phyloP scores from a whole-genome alignment of 2,113 vertebrate genomes.

The Erpornis zantholeuca region DNA sequence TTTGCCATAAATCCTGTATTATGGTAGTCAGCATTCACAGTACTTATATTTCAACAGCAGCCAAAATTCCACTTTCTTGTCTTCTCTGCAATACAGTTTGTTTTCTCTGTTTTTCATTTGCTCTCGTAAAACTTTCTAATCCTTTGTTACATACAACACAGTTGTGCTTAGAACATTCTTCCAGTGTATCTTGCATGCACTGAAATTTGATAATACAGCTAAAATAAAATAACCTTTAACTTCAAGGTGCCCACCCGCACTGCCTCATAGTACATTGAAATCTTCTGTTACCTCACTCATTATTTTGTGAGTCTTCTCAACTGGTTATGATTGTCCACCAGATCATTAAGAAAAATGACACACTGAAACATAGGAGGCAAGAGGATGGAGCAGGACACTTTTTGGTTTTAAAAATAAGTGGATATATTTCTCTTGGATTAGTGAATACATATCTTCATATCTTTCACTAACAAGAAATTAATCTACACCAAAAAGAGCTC shows the following conservation, averaged over 20 bases:
- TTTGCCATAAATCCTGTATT: slow-evolving; percentile 67
- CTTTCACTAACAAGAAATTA: not conserved
- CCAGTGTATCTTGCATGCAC: not conserved
- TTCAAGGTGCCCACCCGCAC: not conserved
- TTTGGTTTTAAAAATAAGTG: not conserved
- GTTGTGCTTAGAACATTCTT: not conserved
- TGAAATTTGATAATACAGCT: not conserved
- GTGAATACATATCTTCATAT: not conserved
- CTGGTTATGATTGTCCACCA: not conserved
- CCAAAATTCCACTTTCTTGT: slow-evolving; percentile 17
- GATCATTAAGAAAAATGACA: not conserved
- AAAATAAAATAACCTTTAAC: not conserved
- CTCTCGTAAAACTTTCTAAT: slow-evolving; percentile 51
- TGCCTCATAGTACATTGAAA: not conserved
- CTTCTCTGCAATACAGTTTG: slow-evolving; percentile 51
- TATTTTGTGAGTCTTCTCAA: not conserved
- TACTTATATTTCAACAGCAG: slow-evolving; percentile 70
- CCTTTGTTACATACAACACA: slow-evolving; percentile 12
- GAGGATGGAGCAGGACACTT: not conserved
- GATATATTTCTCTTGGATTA: not conserved
- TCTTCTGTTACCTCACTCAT: not conserved
- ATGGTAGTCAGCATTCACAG: slow-evolving; percentile 67
- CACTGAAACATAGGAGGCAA: not conserved
- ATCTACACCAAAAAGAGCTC: not conserved
- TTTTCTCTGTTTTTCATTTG: not conserved